These are phyloP conservation scores for Maccullochella peelii DNA, from an alignment of 2,113 vertebrate genomes.

Conservation along the genomic window DNA sequence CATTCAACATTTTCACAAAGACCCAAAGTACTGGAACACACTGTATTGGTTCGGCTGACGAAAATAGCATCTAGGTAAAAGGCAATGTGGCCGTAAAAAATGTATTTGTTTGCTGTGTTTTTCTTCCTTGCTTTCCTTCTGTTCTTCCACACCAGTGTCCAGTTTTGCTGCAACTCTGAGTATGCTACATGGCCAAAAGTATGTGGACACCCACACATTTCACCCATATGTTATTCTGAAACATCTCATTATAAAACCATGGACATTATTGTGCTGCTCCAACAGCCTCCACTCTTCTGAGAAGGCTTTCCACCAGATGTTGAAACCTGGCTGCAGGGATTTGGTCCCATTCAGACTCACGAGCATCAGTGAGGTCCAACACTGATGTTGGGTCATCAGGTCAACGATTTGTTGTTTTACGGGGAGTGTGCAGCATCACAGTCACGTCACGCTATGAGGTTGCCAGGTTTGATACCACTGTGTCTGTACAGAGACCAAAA, in stretches of 20 bases:
- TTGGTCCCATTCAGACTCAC: too few species aligned
- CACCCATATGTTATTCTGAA: background rate
- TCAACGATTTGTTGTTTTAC: too few species aligned
- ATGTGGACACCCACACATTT: background rate
- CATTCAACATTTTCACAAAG: slow-evolving; percentile 30
- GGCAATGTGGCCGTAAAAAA: background rate
- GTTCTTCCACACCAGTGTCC: background rate
- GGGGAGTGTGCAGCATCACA: too few species aligned
- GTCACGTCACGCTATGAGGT: too few species aligned
- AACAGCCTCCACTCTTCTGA: background rate
- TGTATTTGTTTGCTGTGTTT: background rate
- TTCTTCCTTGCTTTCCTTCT: too few species aligned
- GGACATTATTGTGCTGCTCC: background rate
- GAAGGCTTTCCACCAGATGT: background rate
- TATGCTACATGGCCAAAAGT: background rate
- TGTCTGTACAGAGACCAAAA: too few species aligned
- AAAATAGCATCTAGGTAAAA: slow-evolving; percentile 25
- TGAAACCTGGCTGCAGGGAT: background rate
- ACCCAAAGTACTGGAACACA: slow-evolving; percentile 13
- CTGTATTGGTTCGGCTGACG: background rate
- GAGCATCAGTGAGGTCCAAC: too few species aligned
- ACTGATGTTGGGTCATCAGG: too few species aligned
- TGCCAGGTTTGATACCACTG: too few species aligned
- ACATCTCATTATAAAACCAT: background rate
- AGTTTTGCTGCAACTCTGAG: background rate